These are phyloP conservation scores for Cheilosia variabilis DNA, from an alignment of 2,888 invertebrate species.

Conservation along the genomic window DNA sequence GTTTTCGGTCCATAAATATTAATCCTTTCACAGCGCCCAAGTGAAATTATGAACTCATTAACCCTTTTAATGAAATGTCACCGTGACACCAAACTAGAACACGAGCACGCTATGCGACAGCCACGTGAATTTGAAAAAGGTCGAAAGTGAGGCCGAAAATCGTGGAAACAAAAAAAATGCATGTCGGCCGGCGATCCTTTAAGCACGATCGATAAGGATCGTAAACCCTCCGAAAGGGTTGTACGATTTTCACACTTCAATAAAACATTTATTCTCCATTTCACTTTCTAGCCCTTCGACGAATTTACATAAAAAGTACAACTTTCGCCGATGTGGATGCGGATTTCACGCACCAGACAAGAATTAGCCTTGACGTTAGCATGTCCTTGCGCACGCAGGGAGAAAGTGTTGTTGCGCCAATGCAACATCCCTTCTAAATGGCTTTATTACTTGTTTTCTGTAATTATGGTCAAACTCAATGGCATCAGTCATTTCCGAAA, in stretches of 20 bases:
- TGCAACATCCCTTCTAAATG: constrained; percentile 76
- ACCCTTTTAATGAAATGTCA: constrained; percentile 73
- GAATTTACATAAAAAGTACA: constrained; percentile 48
- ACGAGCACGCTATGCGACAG: constrained; percentile 24
- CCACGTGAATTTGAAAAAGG: constrained; percentile 27
- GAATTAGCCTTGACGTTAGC: constrained; percentile 41
- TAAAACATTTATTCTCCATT: constrained; percentile 59
- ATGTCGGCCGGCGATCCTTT: constrained; percentile 2
- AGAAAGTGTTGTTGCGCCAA: constrained; percentile 64
- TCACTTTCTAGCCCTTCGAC: constrained; percentile 71
- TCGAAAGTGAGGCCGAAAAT: constrained; percentile 57
- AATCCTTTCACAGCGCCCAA: constrained; percentile 39
- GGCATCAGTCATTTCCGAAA: constrained; percentile 70
- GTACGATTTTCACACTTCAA: constrained; percentile 67
- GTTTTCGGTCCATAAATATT: constrained; percentile 32
- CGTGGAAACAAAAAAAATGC: not conserved
- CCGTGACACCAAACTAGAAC: constrained; percentile 59
- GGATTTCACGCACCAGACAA: not conserved
- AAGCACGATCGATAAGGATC: constrained; percentile 17
- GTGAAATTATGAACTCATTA: constrained; percentile 69
- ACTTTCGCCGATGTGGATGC: constrained; percentile 49
- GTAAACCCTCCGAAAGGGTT: not conserved
- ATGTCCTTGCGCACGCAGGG: constrained; percentile 55
- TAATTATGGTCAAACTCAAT: constrained; percentile 80
- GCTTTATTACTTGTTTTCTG: constrained; percentile 82